Base-by-base conservation (phyloP, 1,140 invertebrate species). In the Drosophila yakuba region DNA sequence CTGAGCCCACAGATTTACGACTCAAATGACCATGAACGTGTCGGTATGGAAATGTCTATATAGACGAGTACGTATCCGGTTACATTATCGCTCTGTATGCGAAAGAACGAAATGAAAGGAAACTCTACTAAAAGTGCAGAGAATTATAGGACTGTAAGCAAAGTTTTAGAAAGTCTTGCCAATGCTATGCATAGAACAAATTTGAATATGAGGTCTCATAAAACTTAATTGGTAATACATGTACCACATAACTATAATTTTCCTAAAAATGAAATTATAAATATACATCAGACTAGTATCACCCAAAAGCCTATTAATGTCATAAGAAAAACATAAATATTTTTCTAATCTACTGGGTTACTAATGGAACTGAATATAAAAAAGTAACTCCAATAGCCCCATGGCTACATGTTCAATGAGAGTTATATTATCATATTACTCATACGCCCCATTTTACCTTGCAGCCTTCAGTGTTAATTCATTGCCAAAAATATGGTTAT, bases 11-110 rank as follows among this genome's bases (percentile, higher is more conserved):
- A 77, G 74, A 77, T 77, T 77, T 77, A 77, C 74, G 74, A 77
- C 74, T 77, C 74, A 71, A 77, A 77, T 77, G 74, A 77, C 74
- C 74, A 72, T 77, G 74, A 77, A 77, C 75, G 74, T 75, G 73
- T 76, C 58, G 74, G 75, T 78, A 77, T 77, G 74, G 52, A 78
- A 44, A 28, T 51, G 43, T 59, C 56, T 59, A 73, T 73, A 61
- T 75, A 51, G 61, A 59, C 48, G 55, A 36, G 47, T 75, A 66
- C 25, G 54, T 75, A 71, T 69, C 64, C 71, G 44, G 25, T 41
- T 23, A 58, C 59, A 76, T 59, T 76, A 76, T 76, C 61, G 73
- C 72, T 44, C 66, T 5, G 72, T 67, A 76, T 76, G 73, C 73
- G 32, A 74, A 59, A 58, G 23, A 68, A 35, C 48, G 17, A 20